phyloP scores from a whole-genome alignment of 2,888 invertebrate species.

The Prosapia bicincta region DNA sequence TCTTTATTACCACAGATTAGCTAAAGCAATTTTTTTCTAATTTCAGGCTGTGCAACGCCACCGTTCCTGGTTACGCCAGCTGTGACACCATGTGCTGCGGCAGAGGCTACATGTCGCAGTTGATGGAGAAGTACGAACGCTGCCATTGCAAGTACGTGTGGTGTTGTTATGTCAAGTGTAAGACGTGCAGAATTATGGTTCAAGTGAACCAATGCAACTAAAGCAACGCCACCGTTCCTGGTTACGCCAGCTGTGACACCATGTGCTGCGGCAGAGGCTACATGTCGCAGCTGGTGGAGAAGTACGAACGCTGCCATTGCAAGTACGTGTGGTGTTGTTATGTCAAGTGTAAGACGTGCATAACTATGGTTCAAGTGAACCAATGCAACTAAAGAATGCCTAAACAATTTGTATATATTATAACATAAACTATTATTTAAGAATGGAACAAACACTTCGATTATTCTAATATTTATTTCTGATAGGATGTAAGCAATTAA shows the following conservation, averaged over 20 bases:
- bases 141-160: constrained; percentile 84
- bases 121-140: constrained; percentile 64
- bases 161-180: constrained; percentile 86
- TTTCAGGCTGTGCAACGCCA: constrained; percentile 68
- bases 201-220: constrained; percentile 55
- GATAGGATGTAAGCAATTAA: no score
- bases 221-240: constrained; percentile 61
- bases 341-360: constrained; percentile 56
- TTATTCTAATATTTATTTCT: no score
- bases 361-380: no score
- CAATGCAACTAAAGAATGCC: no score
- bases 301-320: constrained; percentile 75
- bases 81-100: constrained; percentile 83
- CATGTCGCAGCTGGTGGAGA: constrained; percentile 61
- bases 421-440: no score
- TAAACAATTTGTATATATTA: no score
- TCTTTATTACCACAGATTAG: no score
- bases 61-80: constrained; percentile 60
- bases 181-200: constrained; percentile 81
- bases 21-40: no score
- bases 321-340: constrained; percentile 86
- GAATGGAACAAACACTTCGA: no score
- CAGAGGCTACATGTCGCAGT: constrained; percentile 68
- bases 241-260: constrained; percentile 69
- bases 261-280: constrained; percentile 84